Evolutionary conservation across 2,113 vertebrate genomes (phyloP).

Genomic region (Plestiodon gilberti): DNA sequence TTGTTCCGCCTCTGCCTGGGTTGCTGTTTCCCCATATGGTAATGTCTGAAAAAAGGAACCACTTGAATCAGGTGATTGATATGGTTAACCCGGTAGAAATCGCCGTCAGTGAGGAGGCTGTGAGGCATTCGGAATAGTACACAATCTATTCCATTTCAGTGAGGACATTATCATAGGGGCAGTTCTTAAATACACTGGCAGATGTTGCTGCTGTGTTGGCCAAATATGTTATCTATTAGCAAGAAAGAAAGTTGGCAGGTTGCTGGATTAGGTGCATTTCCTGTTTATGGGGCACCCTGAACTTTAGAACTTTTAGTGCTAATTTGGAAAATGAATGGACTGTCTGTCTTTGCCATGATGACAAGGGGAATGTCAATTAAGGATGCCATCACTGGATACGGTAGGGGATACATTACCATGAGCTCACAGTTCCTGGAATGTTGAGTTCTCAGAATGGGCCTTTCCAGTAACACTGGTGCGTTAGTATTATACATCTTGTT

Average conservation of each 20-base stretch:
- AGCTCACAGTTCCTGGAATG: neutral
- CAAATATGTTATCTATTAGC: neutral
- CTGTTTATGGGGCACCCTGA: neutral
- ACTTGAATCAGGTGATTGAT: too few species aligned
- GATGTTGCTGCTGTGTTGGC: neutral
- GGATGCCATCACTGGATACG: neutral
- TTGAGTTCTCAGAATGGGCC: neutral
- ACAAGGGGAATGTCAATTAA: neutral
- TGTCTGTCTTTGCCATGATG: too few species aligned
- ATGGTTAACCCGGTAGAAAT: neutral
- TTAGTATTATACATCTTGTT: neutral
- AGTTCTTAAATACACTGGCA: neutral
- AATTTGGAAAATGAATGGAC: neutral
- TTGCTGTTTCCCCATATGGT: too few species aligned
- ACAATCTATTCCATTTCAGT: neutral
- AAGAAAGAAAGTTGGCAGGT: too few species aligned
- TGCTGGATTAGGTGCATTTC: neutral
- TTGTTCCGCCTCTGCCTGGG: too few species aligned
- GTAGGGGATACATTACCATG: neutral
- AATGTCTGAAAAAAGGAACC: too few species aligned
- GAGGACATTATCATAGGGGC: neutral
- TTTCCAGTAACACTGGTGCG: neutral
- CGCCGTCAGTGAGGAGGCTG: neutral
- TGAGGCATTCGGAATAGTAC: neutral
- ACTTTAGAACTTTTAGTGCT: neutral